phyloP scores from a whole-genome alignment of 1,140 invertebrate species.

The Brachionus paranguensis region DNA sequence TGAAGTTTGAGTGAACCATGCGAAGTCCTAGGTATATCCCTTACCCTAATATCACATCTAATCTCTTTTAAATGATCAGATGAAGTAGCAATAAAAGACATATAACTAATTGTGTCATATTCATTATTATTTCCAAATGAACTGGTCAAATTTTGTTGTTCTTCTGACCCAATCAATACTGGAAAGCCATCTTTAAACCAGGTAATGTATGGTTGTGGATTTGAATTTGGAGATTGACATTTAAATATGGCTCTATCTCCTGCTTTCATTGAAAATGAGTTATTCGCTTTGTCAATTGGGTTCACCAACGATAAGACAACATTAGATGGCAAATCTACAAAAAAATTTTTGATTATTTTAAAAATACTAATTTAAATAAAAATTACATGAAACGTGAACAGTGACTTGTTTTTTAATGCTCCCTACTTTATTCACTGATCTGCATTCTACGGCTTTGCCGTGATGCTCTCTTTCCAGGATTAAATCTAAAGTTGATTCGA shows the following conservation, averaged over 20 bases:
- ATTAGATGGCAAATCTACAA: slow-evolving; percentile 34
- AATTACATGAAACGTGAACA: slow-evolving; percentile 38
- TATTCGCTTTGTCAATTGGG: neutral
- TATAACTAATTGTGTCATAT: slow-evolving; percentile 29
- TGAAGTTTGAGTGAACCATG: slow-evolving; percentile 16
- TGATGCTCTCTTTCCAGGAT: slow-evolving; percentile 19
- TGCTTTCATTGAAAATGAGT: neutral
- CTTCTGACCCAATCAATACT: neutral
- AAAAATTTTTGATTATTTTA: neutral
- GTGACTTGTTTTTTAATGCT: neutral
- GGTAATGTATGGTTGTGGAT: slow-evolving; percentile 35
- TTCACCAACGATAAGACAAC: neutral
- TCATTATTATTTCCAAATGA: neutral
- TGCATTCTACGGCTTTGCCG: neutral
- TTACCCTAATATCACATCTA: slow-evolving; percentile 35
- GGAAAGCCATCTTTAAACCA: slow-evolving; percentile 36
- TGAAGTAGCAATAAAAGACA: slow-evolving; percentile 31
- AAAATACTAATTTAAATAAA: neutral
- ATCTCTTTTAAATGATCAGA: slow-evolving; percentile 39
- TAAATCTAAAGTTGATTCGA: slow-evolving; percentile 25
- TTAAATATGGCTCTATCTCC: slow-evolving; percentile 3
- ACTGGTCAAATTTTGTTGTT: slow-evolving; percentile 38
- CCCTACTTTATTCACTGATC: slow-evolving; percentile 30
- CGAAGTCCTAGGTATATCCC: slow-evolving; percentile 4
- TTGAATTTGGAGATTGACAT: slow-evolving; percentile 25